Percentiles rank a stretch among this genome's conserved stretches.
phyloP scores from a whole-genome alignment of 1,140 invertebrate species.

The Habropoda laboriosa region DNA sequence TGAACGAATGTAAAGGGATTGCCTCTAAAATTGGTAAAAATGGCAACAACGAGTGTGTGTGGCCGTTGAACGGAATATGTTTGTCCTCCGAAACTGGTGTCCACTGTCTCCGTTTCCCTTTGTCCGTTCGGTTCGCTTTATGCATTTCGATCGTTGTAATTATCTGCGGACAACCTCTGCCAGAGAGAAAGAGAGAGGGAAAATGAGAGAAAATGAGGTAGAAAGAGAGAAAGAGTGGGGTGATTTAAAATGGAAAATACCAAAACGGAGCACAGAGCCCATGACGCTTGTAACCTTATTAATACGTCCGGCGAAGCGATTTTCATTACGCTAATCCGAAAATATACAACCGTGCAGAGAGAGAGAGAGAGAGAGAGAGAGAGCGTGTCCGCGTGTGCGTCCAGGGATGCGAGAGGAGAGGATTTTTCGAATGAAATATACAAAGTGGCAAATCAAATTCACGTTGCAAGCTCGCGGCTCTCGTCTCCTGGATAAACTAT shows the following conservation, averaged over 20 bases:
- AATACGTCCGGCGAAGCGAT: conserved; percentile 40
- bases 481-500: conserved; percentile 28
- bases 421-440: conserved; percentile 15
- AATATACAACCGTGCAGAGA: background rate
- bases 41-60: background rate
- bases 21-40: background rate
- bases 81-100: background rate
- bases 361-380: background rate
- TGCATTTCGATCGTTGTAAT: conserved; percentile 37
- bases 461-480: background rate
- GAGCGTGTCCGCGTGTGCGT: too few relatives aligned
- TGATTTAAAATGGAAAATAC: conserved; percentile 48
- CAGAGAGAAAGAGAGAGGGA: background rate
- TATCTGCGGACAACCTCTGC: conserved; percentile 3
- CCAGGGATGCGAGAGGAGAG: background rate
- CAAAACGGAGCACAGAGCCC: conserved; percentile 13
- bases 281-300: conserved; percentile 38
- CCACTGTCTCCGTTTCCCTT: background rate
- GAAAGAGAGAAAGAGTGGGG: background rate
- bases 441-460: conserved; percentile 36
- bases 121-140: conserved; percentile 13
- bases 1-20: background rate
- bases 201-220: fast-evolving
- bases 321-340: conserved; percentile 45
- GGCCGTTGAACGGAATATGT: background rate